phyloP scores from a whole-genome alignment of 2,797 vertebrate species.

The Propithecus perrieri region DNA sequence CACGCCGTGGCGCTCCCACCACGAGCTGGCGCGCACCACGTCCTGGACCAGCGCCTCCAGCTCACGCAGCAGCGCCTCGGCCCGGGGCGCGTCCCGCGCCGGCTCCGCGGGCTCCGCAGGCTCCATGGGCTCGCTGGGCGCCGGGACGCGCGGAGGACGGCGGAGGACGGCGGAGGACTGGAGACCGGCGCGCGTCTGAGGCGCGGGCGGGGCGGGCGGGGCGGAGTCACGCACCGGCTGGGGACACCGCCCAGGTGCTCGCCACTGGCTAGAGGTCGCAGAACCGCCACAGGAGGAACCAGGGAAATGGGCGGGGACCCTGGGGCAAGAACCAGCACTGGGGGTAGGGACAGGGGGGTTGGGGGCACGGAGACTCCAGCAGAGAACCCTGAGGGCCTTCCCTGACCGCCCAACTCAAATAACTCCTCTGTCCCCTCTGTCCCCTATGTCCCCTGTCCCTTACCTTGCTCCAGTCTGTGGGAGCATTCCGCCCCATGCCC shows the following conservation, averaged over 20 bases:
- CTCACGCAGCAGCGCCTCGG: slow-evolving; percentile 91
- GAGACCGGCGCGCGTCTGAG: neutral
- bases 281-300: neutral
- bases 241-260: neutral
- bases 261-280: neutral
- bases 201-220: neutral
- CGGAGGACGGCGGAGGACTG: no score
- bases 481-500: neutral
- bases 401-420: neutral
- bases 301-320: neutral
- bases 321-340: neutral
- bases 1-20: slow-evolving; percentile 94
- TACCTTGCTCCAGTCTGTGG: neutral
- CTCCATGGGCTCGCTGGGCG: neutral
- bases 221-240: slow-evolving; percentile 47
- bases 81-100: slow-evolving; percentile 12
- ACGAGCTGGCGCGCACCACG: slow-evolving; percentile 91
- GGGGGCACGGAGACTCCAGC: neutral
- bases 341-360: neutral
- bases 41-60: slow-evolving; percentile 90
- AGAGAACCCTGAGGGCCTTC: neutral
- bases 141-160: neutral
- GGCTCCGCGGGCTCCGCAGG: slow-evolving; percentile 1
- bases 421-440: neutral
- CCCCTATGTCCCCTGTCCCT: no score